Evolutionary conservation across 2,113 vertebrate genomes (phyloP).

Genomic region (Narcine bancroftii): DNA sequence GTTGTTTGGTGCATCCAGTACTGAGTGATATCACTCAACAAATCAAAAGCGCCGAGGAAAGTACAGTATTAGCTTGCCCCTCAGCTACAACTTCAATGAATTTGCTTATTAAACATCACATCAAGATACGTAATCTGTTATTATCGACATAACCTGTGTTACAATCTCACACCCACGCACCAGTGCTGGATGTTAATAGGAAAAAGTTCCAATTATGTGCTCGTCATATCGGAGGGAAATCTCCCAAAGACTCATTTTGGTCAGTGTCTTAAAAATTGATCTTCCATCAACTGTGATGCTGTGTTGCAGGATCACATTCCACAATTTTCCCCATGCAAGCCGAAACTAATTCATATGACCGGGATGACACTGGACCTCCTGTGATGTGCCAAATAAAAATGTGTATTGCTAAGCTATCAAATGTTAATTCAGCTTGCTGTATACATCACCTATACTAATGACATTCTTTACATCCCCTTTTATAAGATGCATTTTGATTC

Average conservation of each 20-base stretch:
- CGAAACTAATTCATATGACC: background rate
- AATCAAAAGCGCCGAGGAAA: background rate
- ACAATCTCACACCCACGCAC: conserved; percentile 15
- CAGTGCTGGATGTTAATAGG: background rate
- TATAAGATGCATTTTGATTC: conserved; percentile 52
- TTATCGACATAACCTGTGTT: conserved; percentile 6
- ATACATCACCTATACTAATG: conserved; percentile 46
- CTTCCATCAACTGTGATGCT: background rate
- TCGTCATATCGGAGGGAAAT: background rate
- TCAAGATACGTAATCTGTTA: background rate
- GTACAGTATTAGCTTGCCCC: conserved; percentile 17
- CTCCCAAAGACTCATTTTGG: conserved; percentile 3
- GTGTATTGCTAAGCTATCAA: conserved; percentile 30
- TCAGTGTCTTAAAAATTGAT: conserved; percentile 14
- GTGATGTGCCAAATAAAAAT: conserved; percentile 4
- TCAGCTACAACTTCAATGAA: conserved; percentile 13
- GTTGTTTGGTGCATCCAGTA: too few relatives aligned
- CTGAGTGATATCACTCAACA: background rate
- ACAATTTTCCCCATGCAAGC: conserved; percentile 13
- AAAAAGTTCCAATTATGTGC: conserved; percentile 24
- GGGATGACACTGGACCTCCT: background rate
- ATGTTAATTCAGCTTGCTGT: conserved; percentile 25
- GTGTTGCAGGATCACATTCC: conserved; percentile 4
- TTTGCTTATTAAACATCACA: conserved; percentile 15
- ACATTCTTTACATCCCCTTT: conserved; percentile 50